These are phyloP conservation scores for Coccyzus lansbergi DNA, from an alignment of 2,797 vertebrate species.

Conservation along the genomic window DNA sequence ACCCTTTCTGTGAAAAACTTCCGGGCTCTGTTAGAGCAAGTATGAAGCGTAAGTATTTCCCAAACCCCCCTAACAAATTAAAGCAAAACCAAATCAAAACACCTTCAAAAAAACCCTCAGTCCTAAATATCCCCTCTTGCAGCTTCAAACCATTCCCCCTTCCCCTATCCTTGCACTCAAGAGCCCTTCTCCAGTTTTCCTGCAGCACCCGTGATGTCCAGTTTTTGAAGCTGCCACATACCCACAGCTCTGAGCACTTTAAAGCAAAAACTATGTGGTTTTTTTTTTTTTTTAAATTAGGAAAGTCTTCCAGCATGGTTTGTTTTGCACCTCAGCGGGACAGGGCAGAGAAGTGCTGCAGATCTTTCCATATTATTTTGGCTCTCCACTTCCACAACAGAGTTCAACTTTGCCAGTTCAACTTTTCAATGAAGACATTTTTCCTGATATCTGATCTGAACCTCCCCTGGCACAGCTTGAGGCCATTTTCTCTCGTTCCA, in stretches of 20 bases:
- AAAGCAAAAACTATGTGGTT: background rate
- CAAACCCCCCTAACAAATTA: background rate
- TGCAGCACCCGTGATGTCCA: rapidly evolving
- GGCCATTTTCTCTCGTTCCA: no score
- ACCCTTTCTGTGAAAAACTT: no score
- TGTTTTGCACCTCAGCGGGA: background rate
- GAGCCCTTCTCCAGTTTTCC: no score
- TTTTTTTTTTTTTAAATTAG: no score
- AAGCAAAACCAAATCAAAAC: background rate
- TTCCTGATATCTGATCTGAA: no score
- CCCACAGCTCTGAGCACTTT: background rate
- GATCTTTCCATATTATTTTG: constrained; percentile 38
- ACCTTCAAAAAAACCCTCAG: no score
- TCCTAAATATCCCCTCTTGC: no score
- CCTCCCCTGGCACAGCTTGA: no score
- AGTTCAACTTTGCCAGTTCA: constrained; percentile 19
- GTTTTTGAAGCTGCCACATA: background rate
- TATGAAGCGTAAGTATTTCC: rapidly evolving
- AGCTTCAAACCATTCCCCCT: no score
- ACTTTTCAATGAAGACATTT: no score
- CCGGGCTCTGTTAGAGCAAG: no score
- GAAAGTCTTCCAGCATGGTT: background rate
- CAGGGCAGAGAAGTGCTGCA: background rate
- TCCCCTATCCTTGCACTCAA: no score
- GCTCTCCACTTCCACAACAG: background rate